Conservation (phyloP, 2,113 vertebrate genomes). For the Paraplagusia blochii region DNA sequence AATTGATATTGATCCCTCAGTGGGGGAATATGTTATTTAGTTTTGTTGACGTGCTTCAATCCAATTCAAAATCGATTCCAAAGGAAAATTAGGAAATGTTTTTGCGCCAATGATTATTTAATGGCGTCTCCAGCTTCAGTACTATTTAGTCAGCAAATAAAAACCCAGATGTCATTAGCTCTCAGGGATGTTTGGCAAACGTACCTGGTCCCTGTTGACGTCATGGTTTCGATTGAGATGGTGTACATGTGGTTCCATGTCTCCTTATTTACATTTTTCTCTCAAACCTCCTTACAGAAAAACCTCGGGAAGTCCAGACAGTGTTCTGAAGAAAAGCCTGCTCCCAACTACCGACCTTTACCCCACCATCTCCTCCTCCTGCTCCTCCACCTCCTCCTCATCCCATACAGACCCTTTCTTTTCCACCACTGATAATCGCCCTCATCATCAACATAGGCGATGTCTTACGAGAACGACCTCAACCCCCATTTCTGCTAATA, state of each 20-base stretch:
- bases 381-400: conserved; percentile 44
- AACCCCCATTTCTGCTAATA: conserved; percentile 62
- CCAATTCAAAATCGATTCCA: no score
- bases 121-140: no score
- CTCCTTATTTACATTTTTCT: background rate
- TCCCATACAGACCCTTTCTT: conserved; percentile 66
- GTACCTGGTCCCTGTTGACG: no score
- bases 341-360: conserved; percentile 72
- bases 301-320: conserved; percentile 82
- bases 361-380: conserved; percentile 61
- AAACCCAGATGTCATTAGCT: no score
- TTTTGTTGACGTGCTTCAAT: no score
- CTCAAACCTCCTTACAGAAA: conserved; percentile 48
- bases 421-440: conserved; percentile 32
- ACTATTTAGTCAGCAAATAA: no score
- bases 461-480: conserved; percentile 44
- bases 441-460: conserved; percentile 54
- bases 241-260: background rate
- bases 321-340: conserved; percentile 85
- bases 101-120: no score
- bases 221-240: no score
- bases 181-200: no score
- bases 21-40: no score
- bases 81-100: no score
- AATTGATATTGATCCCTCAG: no score